These are phyloP conservation scores for Apis mellifera DNA, from an alignment of 1,140 invertebrate genomes.

Conservation along the genomic window DNA sequence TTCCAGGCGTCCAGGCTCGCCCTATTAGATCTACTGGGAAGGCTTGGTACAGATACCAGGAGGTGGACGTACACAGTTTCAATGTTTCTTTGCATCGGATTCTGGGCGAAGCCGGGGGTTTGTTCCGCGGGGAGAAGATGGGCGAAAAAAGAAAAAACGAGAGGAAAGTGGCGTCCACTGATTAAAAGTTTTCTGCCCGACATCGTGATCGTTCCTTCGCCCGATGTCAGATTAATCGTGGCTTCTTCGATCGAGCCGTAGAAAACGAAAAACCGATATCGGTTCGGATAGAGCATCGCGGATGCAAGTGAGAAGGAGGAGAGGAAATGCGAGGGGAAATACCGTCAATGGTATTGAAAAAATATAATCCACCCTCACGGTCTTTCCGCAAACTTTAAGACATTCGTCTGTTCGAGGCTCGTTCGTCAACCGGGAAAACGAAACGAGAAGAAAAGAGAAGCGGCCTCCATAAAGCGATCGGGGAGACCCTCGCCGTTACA, in stretches of 20 bases:
- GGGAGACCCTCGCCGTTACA: slow-evolving; percentile 51
- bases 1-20: slow-evolving; percentile 63
- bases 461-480: slow-evolving; percentile 65
- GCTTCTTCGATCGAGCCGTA: slow-evolving; percentile 24
- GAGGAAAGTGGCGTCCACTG: slow-evolving; percentile 21
- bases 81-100: slow-evolving; percentile 71
- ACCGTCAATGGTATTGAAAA: slow-evolving; percentile 9
- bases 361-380: slow-evolving; percentile 53
- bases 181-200: slow-evolving; percentile 55
- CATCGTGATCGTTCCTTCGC: slow-evolving; percentile 31
- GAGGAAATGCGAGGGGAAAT: slow-evolving; percentile 29
- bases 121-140: slow-evolving; percentile 47
- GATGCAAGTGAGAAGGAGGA: neutral
- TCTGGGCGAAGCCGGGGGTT: slow-evolving; percentile 40
- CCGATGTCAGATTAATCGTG: slow-evolving; percentile 37
- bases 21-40: slow-evolving; percentile 65
- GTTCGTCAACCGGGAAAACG: slow-evolving; percentile 39
- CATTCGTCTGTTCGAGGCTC: slow-evolving; percentile 56
- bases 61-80: slow-evolving; percentile 62
- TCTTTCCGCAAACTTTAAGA: slow-evolving; percentile 59
- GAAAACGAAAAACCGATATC: slow-evolving; percentile 35
- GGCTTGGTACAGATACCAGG: slow-evolving; percentile 56
- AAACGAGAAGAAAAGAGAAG: slow-evolving; percentile 54
- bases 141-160: neutral
- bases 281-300: neutral